Percentiles rank a stretch among this genome's conserved stretches.
Conservation (phyloP, 2,113 vertebrate species). For the Bufo bufo region DNA sequence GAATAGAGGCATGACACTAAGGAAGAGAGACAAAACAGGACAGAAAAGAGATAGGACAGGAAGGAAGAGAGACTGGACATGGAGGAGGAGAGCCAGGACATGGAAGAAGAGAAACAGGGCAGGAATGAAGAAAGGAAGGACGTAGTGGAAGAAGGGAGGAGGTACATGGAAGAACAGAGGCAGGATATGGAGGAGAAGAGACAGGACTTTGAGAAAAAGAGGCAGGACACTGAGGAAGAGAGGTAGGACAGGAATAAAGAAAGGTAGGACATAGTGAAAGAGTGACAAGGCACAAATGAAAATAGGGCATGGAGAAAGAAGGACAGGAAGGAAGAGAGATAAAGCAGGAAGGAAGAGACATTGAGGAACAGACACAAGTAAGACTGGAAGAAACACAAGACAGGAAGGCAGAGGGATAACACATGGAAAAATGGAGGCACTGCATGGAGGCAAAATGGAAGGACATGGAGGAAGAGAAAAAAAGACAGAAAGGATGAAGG, state of each 20-base stretch:
- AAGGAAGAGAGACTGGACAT: neutral
- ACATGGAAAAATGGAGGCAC: too few relatives aligned
- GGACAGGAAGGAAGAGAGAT: neutral
- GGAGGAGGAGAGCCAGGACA: neutral
- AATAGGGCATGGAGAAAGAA: too few relatives aligned
- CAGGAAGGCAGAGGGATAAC: neutral
- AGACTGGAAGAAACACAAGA: neutral
- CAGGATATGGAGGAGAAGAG: neutral
- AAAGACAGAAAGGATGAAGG: too few relatives aligned
- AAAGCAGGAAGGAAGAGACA: neutral
- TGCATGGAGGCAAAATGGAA: too few relatives aligned
- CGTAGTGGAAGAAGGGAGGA: neutral
- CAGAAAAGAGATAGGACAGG: neutral
- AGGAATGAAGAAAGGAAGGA: neutral
- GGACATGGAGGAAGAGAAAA: too few relatives aligned
- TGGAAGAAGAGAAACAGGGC: neutral
- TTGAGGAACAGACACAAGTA: neutral
- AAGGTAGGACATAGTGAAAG: too few relatives aligned
- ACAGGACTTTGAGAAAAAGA: neutral
- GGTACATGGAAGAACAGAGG: neutral
- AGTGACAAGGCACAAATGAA: too few relatives aligned
- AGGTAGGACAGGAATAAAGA: neutral
- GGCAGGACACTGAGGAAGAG: neutral
- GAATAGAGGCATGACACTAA: too few relatives aligned
- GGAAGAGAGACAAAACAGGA: neutral